phyloP scores from a whole-genome alignment of 2,888 invertebrate genomes.

The Drosophila paranaensis region DNA sequence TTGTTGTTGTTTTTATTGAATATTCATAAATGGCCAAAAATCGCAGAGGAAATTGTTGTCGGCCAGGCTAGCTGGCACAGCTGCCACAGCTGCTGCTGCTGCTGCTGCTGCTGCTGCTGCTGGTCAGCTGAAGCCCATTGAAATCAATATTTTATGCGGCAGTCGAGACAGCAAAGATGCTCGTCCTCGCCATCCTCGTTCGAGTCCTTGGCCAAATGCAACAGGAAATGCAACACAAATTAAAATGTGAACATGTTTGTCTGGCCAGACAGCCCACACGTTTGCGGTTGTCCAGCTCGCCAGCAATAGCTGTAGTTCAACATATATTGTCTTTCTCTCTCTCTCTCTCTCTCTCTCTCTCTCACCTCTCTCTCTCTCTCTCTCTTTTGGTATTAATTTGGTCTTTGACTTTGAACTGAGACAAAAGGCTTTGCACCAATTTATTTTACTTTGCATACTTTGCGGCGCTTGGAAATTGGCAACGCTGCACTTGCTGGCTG shows the following conservation, averaged over 20 bases:
- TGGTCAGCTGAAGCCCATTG: constrained; percentile 38
- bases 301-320: constrained; percentile 31
- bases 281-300: constrained; percentile 54
- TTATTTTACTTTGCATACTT: constrained; percentile 34
- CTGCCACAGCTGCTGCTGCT: too few relatives aligned
- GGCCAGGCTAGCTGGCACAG: too few relatives aligned
- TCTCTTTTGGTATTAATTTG: constrained; percentile 36
- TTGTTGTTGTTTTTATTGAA: constrained; percentile 74
- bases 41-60: constrained; percentile 43
- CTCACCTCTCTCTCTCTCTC: too few relatives aligned
- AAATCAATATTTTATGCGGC: constrained; percentile 79
- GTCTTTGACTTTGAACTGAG: constrained; percentile 49
- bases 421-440: constrained; percentile 11
- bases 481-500: constrained; percentile 14
- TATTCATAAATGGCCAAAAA: constrained; percentile 81
- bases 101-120: constrained; percentile 29
- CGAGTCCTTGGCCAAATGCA: constrained; percentile 54
- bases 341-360: too few relatives aligned
- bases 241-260: constrained; percentile 74
- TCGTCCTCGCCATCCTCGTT: constrained; percentile 11
- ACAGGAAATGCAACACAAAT: constrained; percentile 80
- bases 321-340: too few relatives aligned
- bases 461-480: constrained; percentile 29
- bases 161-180: constrained; percentile 57
- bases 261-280: constrained; percentile 55